Base-by-base conservation (phyloP, 1,140 invertebrate species). In the Lycorma delicatula region DNA sequence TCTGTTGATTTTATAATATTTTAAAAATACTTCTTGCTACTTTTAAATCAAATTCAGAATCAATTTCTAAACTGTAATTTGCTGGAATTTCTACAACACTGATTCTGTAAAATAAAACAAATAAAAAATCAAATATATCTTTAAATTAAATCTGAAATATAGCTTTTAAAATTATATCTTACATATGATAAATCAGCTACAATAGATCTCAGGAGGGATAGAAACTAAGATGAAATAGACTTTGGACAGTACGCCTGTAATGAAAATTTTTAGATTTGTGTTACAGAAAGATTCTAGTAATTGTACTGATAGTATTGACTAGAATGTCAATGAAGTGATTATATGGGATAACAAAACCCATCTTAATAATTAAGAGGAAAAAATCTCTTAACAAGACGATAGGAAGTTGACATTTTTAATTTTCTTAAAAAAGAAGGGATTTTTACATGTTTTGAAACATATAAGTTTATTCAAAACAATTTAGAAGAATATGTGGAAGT, bases 51-150 rank as follows among this genome's bases (percentile, higher is more conserved):
- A 68, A 66, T 29, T 66, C 62, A 13, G 71, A 72, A 67, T 85
- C 81, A 44, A 84, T 75, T 76, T 85, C 82, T 28, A 83, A 65
- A 66, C 77, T 79, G 60, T 79, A 67, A 29, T 71, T 63, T 55
- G 68, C 34, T 20, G 75, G 72, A 55, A 83, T 75, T 71, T 81
- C 79, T 25, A 80, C 74, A 47, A 79, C 63, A 16, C 73, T 71
- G 65, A 81, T 80, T 66, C 81, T 83, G 66, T 23, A 77, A 78
- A 63, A 59, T 49, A 23, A 60, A 61, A 57, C 41, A 60, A 56
- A 61, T 67, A 48, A 36, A 46, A 11, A 29, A 51, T 27, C n/a
- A n/a, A n/a, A n/a, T n/a, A n/a, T n/a, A n/a, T n/a, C n/a, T n/a
- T n/a, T n/a, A n/a, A n/a, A n/a, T n/a, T n/a, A n/a, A n/a, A n/a